Conservation (phyloP, 2,797 vertebrate species). For the Sciaenops ocellatus region DNA sequence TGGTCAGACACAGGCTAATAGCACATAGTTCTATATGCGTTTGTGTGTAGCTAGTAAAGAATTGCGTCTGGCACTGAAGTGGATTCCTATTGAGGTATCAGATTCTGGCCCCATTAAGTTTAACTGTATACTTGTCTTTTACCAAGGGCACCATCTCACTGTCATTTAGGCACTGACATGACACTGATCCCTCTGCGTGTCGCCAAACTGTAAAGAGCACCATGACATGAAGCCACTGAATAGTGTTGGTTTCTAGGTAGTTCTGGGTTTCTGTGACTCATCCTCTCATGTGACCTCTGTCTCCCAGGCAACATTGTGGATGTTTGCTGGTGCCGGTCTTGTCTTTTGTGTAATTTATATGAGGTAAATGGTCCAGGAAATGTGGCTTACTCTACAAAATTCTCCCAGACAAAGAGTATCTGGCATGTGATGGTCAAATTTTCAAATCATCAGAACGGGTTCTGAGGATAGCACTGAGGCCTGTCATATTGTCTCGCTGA, state of each 20-base stretch:
- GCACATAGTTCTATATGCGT: slow-evolving; percentile 16
- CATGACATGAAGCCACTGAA: slow-evolving; percentile 47
- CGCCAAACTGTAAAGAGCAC: slow-evolving; percentile 57
- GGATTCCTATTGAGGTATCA: slow-evolving; percentile 59
- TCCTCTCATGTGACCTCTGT: slow-evolving; percentile 79
- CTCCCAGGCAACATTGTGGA: slow-evolving; percentile 77
- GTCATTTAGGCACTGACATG: slow-evolving; percentile 58
- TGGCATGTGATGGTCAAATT: slow-evolving; percentile 66
- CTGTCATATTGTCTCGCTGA: slow-evolving; percentile 60
- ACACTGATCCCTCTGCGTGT: slow-evolving; percentile 58
- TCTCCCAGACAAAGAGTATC: slow-evolving; percentile 52
- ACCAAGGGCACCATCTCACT: slow-evolving; percentile 60
- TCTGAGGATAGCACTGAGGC: slow-evolving; percentile 57
- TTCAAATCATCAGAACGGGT: slow-evolving; percentile 61
- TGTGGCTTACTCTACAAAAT: slow-evolving; percentile 59
- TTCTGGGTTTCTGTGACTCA: slow-evolving; percentile 73
- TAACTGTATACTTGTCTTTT: slow-evolving; percentile 59
- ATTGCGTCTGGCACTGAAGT: slow-evolving; percentile 29
- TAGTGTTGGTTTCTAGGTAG: slow-evolving; percentile 65
- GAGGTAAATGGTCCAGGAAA: slow-evolving; percentile 73
- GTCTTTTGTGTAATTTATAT: slow-evolving; percentile 68
- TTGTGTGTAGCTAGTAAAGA: slow-evolving; percentile 25
- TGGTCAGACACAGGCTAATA: slow-evolving; percentile 53
- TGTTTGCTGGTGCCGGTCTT: slow-evolving; percentile 66
- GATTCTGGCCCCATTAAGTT: slow-evolving; percentile 62